Base-by-base conservation (phyloP, 2,888 invertebrate species). In the Mesoligia furuncula region DNA sequence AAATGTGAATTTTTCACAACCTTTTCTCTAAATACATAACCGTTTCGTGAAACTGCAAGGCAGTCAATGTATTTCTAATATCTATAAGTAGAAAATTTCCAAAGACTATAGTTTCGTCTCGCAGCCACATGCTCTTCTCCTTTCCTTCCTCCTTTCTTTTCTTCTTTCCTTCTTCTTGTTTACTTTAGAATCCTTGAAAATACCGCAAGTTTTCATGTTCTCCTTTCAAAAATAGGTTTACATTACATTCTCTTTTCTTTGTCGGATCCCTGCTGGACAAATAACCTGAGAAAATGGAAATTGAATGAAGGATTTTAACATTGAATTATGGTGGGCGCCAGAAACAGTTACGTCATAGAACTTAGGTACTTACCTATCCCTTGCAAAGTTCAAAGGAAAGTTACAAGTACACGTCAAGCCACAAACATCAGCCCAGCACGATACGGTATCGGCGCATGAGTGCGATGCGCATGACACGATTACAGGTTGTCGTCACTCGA, bases 401-500 rank as follows among this genome's bases (percentile, higher is more conserved):
- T 75, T 51, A 31, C 64, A 51, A 57, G 71, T 66, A 62, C 17
- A 70, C 62, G 54, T 62, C 39, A 62, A 51, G 65, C 51, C 71
- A 72, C 64, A 68, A 75, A 83, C 48, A 81, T 74, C 64, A 54
- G 71, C 67, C 57, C 70, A 67, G 71, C 64, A 64, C 67, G 80
- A 69, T 73, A 77, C 75, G 76, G 75, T 81, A 76, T 77, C 74
- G 70, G 64, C 71, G 77, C 77, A 79, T 83, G 85, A 85, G 85
- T 86, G 83, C 88, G 82, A 80, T 90, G 87, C 82, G 87, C 89
- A 88, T 95, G 95, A 95, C 95, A 95, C 93, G 91, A 91, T 94
- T 95, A 92, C 95, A 95, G 95, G 95, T 95, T 94, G 94, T 92
- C 93, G 93, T 92, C 92, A 92, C 90, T 91, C 91, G 91, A 92